phyloP scores from a whole-genome alignment of 2,888 invertebrate species.

The Chymomyza procnemis region DNA sequence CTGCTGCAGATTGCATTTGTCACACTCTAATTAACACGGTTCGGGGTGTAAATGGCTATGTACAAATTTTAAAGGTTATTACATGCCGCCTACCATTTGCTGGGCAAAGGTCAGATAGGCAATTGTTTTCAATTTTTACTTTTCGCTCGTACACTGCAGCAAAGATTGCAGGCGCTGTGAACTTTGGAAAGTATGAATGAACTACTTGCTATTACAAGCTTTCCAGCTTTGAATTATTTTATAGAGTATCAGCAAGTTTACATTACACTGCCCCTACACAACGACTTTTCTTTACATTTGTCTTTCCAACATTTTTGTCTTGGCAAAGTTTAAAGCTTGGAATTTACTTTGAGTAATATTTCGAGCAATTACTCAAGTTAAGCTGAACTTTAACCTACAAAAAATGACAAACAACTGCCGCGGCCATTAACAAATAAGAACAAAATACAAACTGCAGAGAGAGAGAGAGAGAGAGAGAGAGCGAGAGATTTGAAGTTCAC shows the following conservation, averaged over 20 bases:
- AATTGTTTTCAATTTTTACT: neutral
- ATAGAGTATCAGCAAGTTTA: no score
- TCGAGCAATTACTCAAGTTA: neutral
- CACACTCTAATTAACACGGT: conserved; percentile 50
- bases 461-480: neutral
- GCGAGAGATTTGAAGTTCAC: neutral
- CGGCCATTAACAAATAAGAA: conserved; percentile 1
- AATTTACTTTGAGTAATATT: neutral
- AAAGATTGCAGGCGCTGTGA: no score
- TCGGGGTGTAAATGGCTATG: conserved; percentile 5
- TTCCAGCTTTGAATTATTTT: no score
- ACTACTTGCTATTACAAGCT: no score
- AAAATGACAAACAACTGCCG: conserved; percentile 11
- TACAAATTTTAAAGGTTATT: neutral
- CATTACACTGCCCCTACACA: no score
- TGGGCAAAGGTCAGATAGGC: conserved; percentile 45
- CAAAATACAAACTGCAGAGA: neutral
- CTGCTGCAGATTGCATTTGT: conserved; percentile 45
- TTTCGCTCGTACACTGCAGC: no score
- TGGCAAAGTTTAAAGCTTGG: neutral
- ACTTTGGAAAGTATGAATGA: no score
- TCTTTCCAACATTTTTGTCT: neutral
- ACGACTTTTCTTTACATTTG: no score
- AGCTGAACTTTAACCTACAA: conserved; percentile 20
- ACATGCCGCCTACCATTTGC: conserved; percentile 1